Evolutionary conservation across 1,140 invertebrate species (phyloP), one percentile per base, ranked within the genome.

Genomic region (Drosophila lacertosa): DNA sequence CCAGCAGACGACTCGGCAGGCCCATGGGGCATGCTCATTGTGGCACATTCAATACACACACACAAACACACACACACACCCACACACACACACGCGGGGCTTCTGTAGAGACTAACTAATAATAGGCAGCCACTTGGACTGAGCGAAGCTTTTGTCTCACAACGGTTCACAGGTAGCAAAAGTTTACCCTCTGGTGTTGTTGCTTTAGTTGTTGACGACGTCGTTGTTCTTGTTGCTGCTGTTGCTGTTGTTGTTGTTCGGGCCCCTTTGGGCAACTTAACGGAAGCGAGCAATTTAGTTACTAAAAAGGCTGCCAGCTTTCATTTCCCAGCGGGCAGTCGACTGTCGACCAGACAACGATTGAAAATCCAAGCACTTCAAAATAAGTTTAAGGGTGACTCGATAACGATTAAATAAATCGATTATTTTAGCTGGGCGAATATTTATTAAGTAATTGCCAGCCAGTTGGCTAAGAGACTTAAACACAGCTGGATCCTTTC

Each of bases 201-300:
- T 55, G 18, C 32, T 40, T 13, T 37, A 29, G 16, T 37, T 47
- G 45, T 42, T 60, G 58, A 54, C 45, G 4, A 29, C 6, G 11
- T 44, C 37, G 39, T 40, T 54, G 20, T 32, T n/a, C n/a, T n/a
- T 54, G 18, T 37, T 40, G 18, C 32, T 51, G 63, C 10, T 65
- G 33, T 22, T 37, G 20, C 29, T 47, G 35, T 45, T 60, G 58
- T 58, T 44, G 4, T 15, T 29, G 33, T 42, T 18, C 32, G 10
- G 37, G 47, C 63, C 77, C 82, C 82, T 13, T 33, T 68, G 82
- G 77, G 63, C 70, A 86, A 88, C 82, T 86, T 78, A 86, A 82
- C 82, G 82, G 82, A 86, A 86, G 82, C 77, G 58, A 74, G 82
- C 82, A 86, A 86, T 86, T 86, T 86, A 86, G 82, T 74, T 81